Base-by-base conservation (phyloP, 2,888 invertebrate genomes). In the Camptogramma bilineatum region DNA sequence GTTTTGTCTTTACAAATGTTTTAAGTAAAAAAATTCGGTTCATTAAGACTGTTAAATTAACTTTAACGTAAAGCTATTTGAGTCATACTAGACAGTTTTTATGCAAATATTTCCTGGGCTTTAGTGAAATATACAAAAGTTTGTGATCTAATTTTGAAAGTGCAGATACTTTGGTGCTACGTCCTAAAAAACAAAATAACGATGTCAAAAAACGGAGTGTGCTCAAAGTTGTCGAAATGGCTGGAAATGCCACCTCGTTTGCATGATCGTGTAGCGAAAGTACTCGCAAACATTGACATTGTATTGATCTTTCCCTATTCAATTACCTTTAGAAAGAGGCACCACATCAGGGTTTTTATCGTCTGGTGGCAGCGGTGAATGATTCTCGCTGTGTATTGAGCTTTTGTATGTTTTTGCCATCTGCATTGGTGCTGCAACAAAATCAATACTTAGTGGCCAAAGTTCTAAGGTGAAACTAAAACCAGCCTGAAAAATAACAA, bases 311-410 rank as follows among this genome's bases (percentile, higher is more conserved):
- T 18, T 52, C 16, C 42, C 18, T 18, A 19, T 52, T 17, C 42
- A 48, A 21, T 52, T 21, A 97, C 97, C 97, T 95, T 97, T 97
- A 83, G 96, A 97, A 74, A 96, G 95, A 28, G 97, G 97, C 66
- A 97, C 96, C 71, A 97, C 97, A 85, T 97, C 97, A 28, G 97
- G 97, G 93, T 97, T 97, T 85, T 96, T 96, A 88, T 98, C 98
- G 81, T 98, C 97, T 77, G 96, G 96, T 81, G 96, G 95, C 80
- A 96, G 95, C 19, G 95, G 93, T n/a, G 93, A 91, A 73, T 90
- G 90, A 75, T 86, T 88, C 9, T 80, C 77, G 76, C 95, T 89
- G 52, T 61, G 56, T 31, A 52, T 57, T 31, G 64, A 57, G 69
- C 94, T 95, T 88, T 96, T 96, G 85, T 96, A 88, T 17, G 86